Evolutionary conservation across 2,113 vertebrate genomes (phyloP), one percentile per base, ranked within the genome.

Genomic region (Stigmatopora argus): DNA sequence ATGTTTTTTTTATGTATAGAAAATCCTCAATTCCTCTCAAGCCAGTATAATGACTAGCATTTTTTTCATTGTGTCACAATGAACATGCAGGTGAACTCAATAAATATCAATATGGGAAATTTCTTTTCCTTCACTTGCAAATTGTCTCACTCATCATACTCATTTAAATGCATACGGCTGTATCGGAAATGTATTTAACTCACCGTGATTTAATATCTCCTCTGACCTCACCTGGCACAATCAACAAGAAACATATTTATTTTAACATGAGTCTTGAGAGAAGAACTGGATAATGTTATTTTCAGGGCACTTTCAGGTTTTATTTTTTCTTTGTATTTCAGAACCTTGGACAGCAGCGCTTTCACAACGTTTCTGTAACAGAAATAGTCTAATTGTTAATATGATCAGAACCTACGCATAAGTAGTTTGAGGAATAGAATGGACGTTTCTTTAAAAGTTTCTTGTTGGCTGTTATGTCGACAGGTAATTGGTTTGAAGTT

Each of bases 311-410:
- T 49, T 44, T 62, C 3, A 38, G 8, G 6, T 13, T 41, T 13
- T 23, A 47, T 26, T 3, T 34, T n/a, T 44, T 51, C 58, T 21
- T 44, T 58, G 38, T 6, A 35, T 49, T 85, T 83, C 82, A 87
- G 86, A 71, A 83, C 84, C 84, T 60, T 3, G 78, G 86, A 86
- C 80, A 85, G 86, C 83, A 75, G 57, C 70, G 35, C 44, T 17
- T 35, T 64, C 9, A 45, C 9, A 46, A 66, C 21, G 26, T 21
- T 9, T 13, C 19, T 57, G n/a, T 38, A 66, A 21, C n/a, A 5
- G 5, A 11, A 9, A 48, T 17, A 7, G 18, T 23, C 26, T n/a
- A 48, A 6, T 7, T 21, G 31, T 23, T 2, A 38, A 3, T 12
- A 19, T 48, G 7, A 53, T 11, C 23, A 12, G 18, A 31, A 59